Evolutionary conservation across 2,888 invertebrate genomes (phyloP), one percentile per base, ranked within the genome.

Genomic region (Drosophila leonis): DNA sequence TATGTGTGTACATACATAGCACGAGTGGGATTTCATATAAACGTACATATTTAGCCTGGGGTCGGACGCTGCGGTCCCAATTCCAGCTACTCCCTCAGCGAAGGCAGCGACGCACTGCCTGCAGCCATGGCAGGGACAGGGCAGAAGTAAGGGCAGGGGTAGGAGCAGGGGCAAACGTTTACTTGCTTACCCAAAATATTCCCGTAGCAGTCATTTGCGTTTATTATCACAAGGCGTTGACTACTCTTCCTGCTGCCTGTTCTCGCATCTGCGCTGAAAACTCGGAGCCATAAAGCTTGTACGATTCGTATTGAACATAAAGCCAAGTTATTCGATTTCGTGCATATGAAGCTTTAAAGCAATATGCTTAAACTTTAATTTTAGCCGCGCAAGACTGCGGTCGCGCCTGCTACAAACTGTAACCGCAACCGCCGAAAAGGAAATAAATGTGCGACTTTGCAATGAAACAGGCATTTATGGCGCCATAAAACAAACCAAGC

Each of bases 381-480:
- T 84, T 35, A 8, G 37, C 13, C 41, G 61, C 7, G 29, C 31
- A 37, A 44, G n/a, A 20, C 20, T 51, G 52, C 52, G 57, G 48
- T 57, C 48, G 64, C 61, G 72, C 56, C 59, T 64, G 74, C 52
- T 63, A 62, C 62, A 73, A 75, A 88, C 72, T 82, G 78, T 82
- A 72, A 88, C 88, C 83, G 73, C 85, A 84, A 83, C 56, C 60
- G 75, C 72, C 85, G 75, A 75, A 78, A 84, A 69, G 63, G 80
- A 81, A 83, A 82, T 88, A 85, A 85, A 88, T 83, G 84, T 86
- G 74, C 73, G 88, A 86, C 82, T 83, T 86, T 86, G 80, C 83
- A 88, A 87, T 87, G 78, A 89, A 89, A 78, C 78, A 84, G 88
- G 76, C 88, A 82, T 87, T 87, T 89, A 87, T 87, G 89, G 81